Conservation (phyloP, 2,113 vertebrate genomes). For the Leptocoma aspasia region DNA sequence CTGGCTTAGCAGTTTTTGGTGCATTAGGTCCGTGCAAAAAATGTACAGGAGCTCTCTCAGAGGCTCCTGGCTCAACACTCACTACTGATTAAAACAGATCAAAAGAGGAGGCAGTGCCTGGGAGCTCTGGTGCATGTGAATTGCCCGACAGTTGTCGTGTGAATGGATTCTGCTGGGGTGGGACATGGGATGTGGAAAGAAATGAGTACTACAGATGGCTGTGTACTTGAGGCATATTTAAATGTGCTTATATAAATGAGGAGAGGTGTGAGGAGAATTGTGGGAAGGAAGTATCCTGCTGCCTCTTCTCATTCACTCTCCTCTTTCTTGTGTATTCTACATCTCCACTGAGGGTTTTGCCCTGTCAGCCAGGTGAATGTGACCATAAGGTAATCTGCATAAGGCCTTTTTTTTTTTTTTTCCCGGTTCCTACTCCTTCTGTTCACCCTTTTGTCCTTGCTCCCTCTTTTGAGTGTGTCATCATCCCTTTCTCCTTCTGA, state of each 20-base stretch:
- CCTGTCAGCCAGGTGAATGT: neutral
- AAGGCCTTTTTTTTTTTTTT: neutral
- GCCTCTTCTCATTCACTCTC: neutral
- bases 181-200: neutral
- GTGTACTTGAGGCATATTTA: neutral
- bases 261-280: neutral
- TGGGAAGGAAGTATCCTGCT: neutral
- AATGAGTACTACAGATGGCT: neutral
- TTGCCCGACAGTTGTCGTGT: fast-evolving
- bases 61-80: neutral
- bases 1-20: neutral
- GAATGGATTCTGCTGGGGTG: neutral
- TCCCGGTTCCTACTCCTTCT: neutral
- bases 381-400: neutral
- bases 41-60: neutral
- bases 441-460: neutral
- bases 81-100: neutral
- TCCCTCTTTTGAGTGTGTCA: neutral
- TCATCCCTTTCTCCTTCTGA: neutral
- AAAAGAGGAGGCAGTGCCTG: neutral
- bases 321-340: no score
- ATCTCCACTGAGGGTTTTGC: neutral
- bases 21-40: neutral
- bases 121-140: neutral
- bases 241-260: neutral